Evolutionary conservation across 2,888 invertebrate genomes (phyloP).

Genomic region (Mesorhabditis sp.): DNA sequence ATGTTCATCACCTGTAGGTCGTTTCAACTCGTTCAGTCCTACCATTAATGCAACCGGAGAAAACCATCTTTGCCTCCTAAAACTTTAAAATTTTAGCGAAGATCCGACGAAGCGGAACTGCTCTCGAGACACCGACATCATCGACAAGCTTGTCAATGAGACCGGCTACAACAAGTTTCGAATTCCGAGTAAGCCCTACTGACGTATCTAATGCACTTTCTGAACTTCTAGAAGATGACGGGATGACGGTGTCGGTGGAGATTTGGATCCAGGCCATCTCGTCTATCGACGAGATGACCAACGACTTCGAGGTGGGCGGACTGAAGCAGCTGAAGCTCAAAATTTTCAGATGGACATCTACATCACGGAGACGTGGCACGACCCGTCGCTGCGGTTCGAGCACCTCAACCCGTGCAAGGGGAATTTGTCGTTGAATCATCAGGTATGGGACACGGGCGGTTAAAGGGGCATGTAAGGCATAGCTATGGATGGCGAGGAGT

Average conservation of each 20-base stretch:
- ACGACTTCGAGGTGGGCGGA: slow-evolving; percentile 35
- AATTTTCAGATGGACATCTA: slow-evolving; percentile 40
- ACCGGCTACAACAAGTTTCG: slow-evolving; percentile 57
- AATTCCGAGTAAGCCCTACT: slow-evolving; percentile 43
- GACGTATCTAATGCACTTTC: neutral
- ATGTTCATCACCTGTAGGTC: neutral
- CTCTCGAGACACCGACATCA: slow-evolving; percentile 51
- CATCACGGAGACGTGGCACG: slow-evolving; percentile 44
- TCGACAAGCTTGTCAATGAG: slow-evolving; percentile 53
- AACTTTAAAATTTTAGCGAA: neutral
- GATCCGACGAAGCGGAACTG: slow-evolving; percentile 31
- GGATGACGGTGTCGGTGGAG: slow-evolving; percentile 38
- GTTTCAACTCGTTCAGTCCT: neutral
- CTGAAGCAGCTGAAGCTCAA: neutral
- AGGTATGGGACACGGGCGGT: slow-evolving; percentile 9
- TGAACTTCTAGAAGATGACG: slow-evolving; percentile 31
- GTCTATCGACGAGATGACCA: slow-evolving; percentile 43
- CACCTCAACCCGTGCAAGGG: slow-evolving; percentile 43
- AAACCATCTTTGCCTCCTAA: neutral
- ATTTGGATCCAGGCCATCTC: slow-evolving; percentile 46
- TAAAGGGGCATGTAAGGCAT: too few relatives aligned
- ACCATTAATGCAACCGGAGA: neutral
- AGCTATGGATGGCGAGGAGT: too few relatives aligned
- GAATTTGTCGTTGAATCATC: slow-evolving; percentile 44
- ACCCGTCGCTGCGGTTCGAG: slow-evolving; percentile 39